Evolutionary conservation across 2,888 invertebrate species (phyloP).

Genomic region (Linnaemya tessellans): DNA sequence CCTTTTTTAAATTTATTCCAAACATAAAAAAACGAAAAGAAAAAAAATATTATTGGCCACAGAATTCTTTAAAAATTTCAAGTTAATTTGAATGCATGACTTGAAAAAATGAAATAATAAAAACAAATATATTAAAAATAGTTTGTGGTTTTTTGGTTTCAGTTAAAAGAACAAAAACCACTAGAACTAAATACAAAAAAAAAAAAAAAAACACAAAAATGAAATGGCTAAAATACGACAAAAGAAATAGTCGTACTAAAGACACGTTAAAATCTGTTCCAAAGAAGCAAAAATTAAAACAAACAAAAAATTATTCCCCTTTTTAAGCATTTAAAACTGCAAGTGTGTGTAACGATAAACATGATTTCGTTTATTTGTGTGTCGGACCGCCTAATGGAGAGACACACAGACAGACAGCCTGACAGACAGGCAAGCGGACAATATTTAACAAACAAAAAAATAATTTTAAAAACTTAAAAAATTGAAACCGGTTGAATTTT

Average conservation of each 20-base stretch:
- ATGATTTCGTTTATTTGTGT: conserved; percentile 37
- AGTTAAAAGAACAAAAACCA: conserved; percentile 2
- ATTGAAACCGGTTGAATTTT: conserved; percentile 52
- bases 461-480: neutral
- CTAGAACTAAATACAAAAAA: neutral
- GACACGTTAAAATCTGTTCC: conserved; percentile 7
- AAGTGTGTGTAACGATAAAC: conserved; percentile 49
- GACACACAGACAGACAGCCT: neutral
- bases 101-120: conserved; percentile 33
- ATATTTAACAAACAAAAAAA: conserved; percentile 11
- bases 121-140: conserved; percentile 33
- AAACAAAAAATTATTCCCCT: neutral
- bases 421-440: conserved; percentile 48
- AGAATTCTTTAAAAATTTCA: neutral
- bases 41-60: neutral
- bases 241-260: neutral
- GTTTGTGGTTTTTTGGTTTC: conserved; percentile 10
- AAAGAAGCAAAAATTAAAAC: conserved; percentile 46
- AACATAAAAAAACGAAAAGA: neutral
- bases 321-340: conserved; percentile 25
- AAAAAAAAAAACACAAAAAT: neutral
- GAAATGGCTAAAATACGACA: conserved; percentile 38
- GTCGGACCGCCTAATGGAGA: neutral
- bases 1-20: neutral
- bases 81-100: conserved; percentile 45